These are phyloP conservation scores for Chirona hameri DNA, from an alignment of 2,888 invertebrate species.

Conservation along the genomic window DNA sequence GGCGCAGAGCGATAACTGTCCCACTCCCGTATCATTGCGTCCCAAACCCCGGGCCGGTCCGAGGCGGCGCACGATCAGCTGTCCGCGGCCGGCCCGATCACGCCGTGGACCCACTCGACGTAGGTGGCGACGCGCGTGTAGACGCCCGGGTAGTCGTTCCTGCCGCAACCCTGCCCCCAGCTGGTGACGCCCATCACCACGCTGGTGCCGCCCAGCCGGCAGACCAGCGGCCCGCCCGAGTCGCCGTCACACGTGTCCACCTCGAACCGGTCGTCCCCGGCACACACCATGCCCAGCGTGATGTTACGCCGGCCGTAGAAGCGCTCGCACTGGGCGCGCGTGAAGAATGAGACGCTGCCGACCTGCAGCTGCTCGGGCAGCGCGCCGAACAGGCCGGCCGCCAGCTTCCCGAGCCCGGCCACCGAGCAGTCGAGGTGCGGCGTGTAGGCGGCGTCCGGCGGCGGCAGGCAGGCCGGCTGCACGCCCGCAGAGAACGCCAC, in stretches of 20 bases:
- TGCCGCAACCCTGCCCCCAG: constrained; percentile 28
- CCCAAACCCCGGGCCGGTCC: too few species aligned
- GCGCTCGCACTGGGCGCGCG: constrained; percentile 7
- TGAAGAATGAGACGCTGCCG: constrained; percentile 11
- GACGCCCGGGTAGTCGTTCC: constrained; percentile 10
- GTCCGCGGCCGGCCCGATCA: background rate
- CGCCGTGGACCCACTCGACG: background rate
- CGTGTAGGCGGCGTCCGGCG: constrained; percentile 53
- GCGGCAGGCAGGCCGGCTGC: constrained; percentile 71
- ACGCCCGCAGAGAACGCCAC: constrained; percentile 58
- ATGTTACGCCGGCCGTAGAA: constrained; percentile 29
- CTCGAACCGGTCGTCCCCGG: constrained; percentile 27
- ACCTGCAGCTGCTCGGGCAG: constrained; percentile 22
- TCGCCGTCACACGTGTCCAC: constrained; percentile 29
- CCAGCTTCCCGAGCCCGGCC: constrained; percentile 66
- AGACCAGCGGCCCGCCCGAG: constrained; percentile 24
- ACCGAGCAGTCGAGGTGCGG: constrained; percentile 65
- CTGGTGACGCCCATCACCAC: constrained; percentile 24
- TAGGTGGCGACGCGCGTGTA: constrained; percentile 24
- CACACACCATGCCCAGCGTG: constrained; percentile 26
- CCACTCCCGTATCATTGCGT: too few species aligned
- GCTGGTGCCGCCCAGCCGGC: background rate
- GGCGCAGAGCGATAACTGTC: too few species aligned
- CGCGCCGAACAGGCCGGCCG: constrained; percentile 24
- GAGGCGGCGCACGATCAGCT: background rate